A percentile compares a stretch with the other conserved stretches of the same genome.
Evolutionary conservation across 2,113 vertebrate species (phyloP).

Genomic region (Stigmatopora argus): DNA sequence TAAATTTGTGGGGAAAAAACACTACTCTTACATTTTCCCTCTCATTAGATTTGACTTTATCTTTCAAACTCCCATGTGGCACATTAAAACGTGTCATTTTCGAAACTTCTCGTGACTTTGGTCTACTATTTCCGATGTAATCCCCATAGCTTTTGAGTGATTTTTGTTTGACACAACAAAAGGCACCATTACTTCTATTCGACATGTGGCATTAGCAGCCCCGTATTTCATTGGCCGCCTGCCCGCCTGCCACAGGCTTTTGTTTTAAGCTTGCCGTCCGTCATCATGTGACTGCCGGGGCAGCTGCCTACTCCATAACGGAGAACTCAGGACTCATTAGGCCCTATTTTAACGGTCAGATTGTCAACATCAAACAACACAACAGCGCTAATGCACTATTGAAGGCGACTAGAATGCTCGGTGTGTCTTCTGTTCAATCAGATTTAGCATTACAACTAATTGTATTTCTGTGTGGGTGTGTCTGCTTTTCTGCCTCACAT

Average conservation of each 20-base stretch:
- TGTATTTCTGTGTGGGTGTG: conserved; percentile 4
- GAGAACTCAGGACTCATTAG: not conserved
- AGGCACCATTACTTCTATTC: not conserved
- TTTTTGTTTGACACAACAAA: not conserved
- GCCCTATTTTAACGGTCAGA: not conserved
- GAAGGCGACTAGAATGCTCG: not conserved
- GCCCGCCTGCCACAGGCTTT: not conserved
- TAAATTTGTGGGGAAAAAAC: too few relatives aligned
- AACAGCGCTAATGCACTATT: not conserved
- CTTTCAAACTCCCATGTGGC: too few relatives aligned
- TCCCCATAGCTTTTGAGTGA: too few relatives aligned
- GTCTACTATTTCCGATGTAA: too few relatives aligned
- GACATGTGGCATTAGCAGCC: not conserved
- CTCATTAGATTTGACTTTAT: too few relatives aligned
- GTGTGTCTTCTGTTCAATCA: not conserved
- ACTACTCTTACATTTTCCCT: too few relatives aligned
- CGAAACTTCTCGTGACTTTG: not conserved
- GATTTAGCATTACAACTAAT: not conserved
- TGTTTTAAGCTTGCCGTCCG: not conserved
- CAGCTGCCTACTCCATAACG: not conserved
- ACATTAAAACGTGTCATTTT: not conserved
- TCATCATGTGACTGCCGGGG: not conserved
- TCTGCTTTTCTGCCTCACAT: not conserved
- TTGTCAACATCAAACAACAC: not conserved
- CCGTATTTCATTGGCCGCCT: not conserved